Conservation (phyloP, 2,113 vertebrate genomes). For the Rousettus leschenaultii region DNA sequence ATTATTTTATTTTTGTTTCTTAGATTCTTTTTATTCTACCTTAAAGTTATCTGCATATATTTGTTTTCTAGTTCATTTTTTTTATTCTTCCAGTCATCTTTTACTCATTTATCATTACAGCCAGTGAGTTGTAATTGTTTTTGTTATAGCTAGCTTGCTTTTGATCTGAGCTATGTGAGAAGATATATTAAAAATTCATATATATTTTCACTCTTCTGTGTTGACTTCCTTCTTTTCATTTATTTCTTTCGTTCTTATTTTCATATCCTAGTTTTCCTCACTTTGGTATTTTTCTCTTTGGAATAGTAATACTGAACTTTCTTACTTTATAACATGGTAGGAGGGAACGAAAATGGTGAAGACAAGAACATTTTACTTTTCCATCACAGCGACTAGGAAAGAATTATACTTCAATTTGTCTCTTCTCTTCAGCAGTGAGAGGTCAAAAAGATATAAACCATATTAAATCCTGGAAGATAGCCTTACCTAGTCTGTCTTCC, state of each 20-base stretch:
- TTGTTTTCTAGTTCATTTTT: neutral
- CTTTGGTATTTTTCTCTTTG: neutral
- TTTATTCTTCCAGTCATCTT: neutral
- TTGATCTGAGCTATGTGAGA: neutral
- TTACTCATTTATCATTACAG: neutral
- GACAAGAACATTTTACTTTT: neutral
- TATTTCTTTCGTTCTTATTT: neutral
- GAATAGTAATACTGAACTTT: neutral
- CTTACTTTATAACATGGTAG: neutral
- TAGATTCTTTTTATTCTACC: neutral
- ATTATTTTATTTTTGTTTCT: neutral
- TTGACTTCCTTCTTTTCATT: neutral
- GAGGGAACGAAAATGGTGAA: neutral
- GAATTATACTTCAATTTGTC: neutral
- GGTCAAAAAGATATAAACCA: neutral
- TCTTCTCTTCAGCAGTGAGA: neutral
- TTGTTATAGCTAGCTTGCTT: neutral
- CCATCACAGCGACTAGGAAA: neutral
- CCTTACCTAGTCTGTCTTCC: neutral
- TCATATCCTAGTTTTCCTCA: neutral
- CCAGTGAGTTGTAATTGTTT: neutral
- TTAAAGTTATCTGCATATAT: neutral
- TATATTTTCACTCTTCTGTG: neutral
- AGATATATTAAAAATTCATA: neutral
- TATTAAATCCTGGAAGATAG: neutral